Base-by-base conservation (phyloP, 2,797 vertebrate genomes). In the Buphagus erythrorhynchus region DNA sequence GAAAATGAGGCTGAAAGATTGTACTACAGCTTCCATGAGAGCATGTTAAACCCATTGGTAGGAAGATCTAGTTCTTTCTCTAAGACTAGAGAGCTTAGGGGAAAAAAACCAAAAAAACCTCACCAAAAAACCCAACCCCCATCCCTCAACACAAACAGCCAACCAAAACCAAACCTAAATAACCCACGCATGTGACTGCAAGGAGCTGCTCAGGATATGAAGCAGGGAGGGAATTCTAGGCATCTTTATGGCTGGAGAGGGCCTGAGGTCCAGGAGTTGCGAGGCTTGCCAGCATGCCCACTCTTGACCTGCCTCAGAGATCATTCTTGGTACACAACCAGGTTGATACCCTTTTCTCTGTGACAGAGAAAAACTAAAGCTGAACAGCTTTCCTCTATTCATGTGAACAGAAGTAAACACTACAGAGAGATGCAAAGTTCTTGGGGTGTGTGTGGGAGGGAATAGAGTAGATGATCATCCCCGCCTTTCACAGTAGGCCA, bases 31-130 rank as follows among this genome's bases (percentile, higher is more conserved):
- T 87, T 89, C 68, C 74, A 81, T 63, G 66, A 74, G 52, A 61
- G 33, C 11, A 2, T 25, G 11, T 79, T 68, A 43, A 85, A 71
- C 5, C 11, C 19, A 66, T 43, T 29, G 49, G 15, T 46, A 61
- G 78, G 45, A 80, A 66, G 42, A 40, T 26, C 40, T 69, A 48
- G 13, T 59, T 71, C 29, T 88, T 78, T 67, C 59, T 42, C 18
- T 61, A 83, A 48, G 18, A 43, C 49, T 46, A 19, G 21, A 80
- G 58, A 43, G 7, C 42, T 93, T 55, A 79, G 48, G 45, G 5
- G 0, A 5, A 31, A 55, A n/a, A 9, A 1, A 1, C 3, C 18
- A 10, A 69, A 69, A 54, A 42, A 21, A 1, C 5, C 5, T 52
- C 46, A 22, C 16, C 13, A 35, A 35, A 49, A 61, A 28, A 2